Base-by-base conservation (phyloP, 2,888 invertebrate species). In the Patella ulyssiponensis region DNA sequence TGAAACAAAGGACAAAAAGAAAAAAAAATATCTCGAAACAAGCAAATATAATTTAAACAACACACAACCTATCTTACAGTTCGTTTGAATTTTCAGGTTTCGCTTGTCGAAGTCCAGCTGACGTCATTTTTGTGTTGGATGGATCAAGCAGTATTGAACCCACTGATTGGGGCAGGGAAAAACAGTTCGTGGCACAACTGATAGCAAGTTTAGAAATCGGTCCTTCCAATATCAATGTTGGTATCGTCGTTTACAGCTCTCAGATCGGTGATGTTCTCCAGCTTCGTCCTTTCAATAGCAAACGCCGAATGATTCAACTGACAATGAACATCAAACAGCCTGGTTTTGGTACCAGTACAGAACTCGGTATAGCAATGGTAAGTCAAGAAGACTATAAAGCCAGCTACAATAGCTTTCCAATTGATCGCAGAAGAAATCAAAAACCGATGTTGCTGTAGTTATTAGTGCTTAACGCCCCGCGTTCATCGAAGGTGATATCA, bases 121-220 rank as follows among this genome's bases (percentile, higher is more conserved):
- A 88, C 75, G 83, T 88, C 14, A 81, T 87, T 77, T 85, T 88
- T 51, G 80, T 88, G 5, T 52, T 88, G 23, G 87, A 88, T 75
- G 88, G 87, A n/a, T 86, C 86, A 4, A 85, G 87, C 82, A 87
- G 86, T 73, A 88, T 88, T 44, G 81, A 84, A 27, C 77, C 81
- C 12, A 73, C 77, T 14, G 86, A 88, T 76, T 88, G 88, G 88
- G 79, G 79, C 73, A 82, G 80, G 72, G 84, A 82, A 71, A 80
- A 84, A 64, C 77, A 84, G 64, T 88, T 88, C 77, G 85, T 87
- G 20, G 81, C 86, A 69, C 80, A 84, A 15, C 85, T 88, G 64
- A 83, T 88, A 71, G 79, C 82, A 53, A 83, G 85, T 69, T 83
- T 86, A 44, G 85, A 86, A 69, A 81, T 86, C 44, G 80, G 82